Evolutionary conservation across 2,797 vertebrate species (phyloP), one percentile per base, ranked within the genome.

Genomic region (Mergus octosetaceus): DNA sequence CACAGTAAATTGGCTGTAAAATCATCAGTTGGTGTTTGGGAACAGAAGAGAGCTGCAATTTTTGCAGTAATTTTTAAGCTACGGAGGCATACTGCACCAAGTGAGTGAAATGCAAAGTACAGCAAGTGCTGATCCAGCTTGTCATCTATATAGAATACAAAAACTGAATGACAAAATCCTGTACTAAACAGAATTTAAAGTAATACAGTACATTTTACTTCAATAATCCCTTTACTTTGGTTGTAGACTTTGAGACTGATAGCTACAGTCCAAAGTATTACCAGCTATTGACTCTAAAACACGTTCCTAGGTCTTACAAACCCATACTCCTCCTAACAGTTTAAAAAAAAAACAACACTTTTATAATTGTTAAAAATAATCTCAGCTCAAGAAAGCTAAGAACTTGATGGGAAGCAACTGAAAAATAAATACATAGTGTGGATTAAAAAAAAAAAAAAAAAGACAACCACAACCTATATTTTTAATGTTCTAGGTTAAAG

Each of bases 51-150:
- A 84, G 65, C 34, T 65, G 66, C 65, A 43, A 62, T 84, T 93
- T 91, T 81, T 84, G 51, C 34, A 84, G 79, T 88, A 70, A 81
- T 88, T 94, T 88, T 91, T 88, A 91, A 93, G 66, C 69, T 64
- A 49, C 0, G 14, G 60, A 87, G 62, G 24, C 61, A 83, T n/a
- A 74, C 7, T 47, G 47, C 25, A 85, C 62, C n/a, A 53, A 92
- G 54, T 15, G 34, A 89, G 11, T 28, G 45, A 94, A 95, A 91
- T 58, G 39, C 20, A 77, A 85, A 94, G 45, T 43, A 90, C 1
- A 3, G 82, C 57, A 89, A 80, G 21, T 77, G 85, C 79, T 91
- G 87, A 93, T 89, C 57, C 60, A 77, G 75, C n/a, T 81, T 85
- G 57, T 80, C 45, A 38, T 45, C 62, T 68, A 38, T 12, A 78